Conservation (phyloP, 2,888 invertebrate species). For the Neoaliturus tenellus region DNA sequence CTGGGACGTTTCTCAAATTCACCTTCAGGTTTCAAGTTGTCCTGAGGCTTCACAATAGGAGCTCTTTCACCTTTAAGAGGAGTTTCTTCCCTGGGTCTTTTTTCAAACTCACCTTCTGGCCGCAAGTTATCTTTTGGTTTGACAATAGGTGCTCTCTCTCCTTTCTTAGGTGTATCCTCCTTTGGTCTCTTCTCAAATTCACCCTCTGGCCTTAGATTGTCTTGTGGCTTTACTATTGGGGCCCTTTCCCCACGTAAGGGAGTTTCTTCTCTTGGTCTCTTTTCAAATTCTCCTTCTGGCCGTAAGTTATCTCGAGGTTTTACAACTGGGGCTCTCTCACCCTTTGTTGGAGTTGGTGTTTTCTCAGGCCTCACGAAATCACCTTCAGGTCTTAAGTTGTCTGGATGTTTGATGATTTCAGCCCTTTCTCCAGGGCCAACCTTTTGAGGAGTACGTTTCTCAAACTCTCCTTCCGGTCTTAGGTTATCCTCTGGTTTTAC, state of each 20-base stretch:
- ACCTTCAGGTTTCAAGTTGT: conserved; percentile 78
- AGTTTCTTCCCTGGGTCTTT: conserved; percentile 67
- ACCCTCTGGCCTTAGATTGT: conserved; percentile 69
- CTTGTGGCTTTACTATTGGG: conserved; percentile 69
- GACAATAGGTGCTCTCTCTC: conserved; percentile 63
- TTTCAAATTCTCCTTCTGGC: conserved; percentile 69
- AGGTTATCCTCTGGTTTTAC: conserved; percentile 74
- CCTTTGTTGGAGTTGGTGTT: conserved; percentile 70
- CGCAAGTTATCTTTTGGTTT: conserved; percentile 71
- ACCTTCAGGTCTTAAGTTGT: conserved; percentile 78
- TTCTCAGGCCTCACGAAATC: conserved; percentile 73
- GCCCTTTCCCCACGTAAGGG: conserved; percentile 67
- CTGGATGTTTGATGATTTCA: conserved; percentile 73
- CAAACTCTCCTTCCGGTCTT: conserved; percentile 76
- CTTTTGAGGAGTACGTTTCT: conserved; percentile 71
- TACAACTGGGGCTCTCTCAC: conserved; percentile 67
- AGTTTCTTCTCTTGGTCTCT: conserved; percentile 66
- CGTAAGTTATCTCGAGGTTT: conserved; percentile 70
- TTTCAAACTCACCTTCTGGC: conserved; percentile 75
- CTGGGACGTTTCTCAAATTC: conserved; percentile 72
- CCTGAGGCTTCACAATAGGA: conserved; percentile 73
- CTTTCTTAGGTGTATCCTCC: conserved; percentile 70
- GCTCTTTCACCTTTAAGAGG: conserved; percentile 74
- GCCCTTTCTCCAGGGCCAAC: conserved; percentile 73
- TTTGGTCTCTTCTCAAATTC: conserved; percentile 67